These are phyloP conservation scores for Brachypodius melanocephalos DNA, from an alignment of 2,113 vertebrate genomes.

Conservation along the genomic window DNA sequence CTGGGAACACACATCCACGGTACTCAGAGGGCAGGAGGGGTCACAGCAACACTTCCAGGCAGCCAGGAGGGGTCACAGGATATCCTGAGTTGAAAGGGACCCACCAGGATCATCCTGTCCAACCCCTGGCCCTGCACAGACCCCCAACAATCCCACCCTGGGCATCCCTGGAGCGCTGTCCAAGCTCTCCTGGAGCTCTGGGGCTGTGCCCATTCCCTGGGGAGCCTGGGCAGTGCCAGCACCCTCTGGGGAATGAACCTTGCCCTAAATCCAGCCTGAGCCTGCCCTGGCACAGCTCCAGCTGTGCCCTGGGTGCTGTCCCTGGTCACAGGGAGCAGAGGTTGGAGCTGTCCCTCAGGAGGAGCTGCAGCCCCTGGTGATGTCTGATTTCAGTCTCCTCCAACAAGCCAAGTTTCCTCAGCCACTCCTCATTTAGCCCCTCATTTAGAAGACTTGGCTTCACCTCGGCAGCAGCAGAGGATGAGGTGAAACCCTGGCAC, in stretches of 20 bases:
- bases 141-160: neutral
- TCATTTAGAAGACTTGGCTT: neutral
- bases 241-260: neutral
- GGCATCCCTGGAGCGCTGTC: fast-evolving
- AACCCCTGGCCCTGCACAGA: fast-evolving
- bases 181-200: neutral
- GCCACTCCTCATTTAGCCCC: fast-evolving
- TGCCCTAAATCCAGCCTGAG: fast-evolving
- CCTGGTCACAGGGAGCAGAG: neutral
- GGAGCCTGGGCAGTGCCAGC: neutral
- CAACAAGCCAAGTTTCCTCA: neutral
- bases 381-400: neutral
- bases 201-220: neutral
- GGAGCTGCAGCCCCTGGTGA: neutral
- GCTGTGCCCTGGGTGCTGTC: neutral
- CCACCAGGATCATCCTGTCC: fast-evolving
- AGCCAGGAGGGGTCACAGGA: neutral
- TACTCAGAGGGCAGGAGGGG: neutral
- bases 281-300: neutral
- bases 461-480: neutral
- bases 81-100: neutral
- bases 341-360: fast-evolving
- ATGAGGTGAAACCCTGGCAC: neutral
- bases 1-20: neutral
- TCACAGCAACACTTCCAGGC: neutral